phyloP scores from a whole-genome alignment of 2,888 invertebrate genomes.

The Scaptomyza caliginosa region DNA sequence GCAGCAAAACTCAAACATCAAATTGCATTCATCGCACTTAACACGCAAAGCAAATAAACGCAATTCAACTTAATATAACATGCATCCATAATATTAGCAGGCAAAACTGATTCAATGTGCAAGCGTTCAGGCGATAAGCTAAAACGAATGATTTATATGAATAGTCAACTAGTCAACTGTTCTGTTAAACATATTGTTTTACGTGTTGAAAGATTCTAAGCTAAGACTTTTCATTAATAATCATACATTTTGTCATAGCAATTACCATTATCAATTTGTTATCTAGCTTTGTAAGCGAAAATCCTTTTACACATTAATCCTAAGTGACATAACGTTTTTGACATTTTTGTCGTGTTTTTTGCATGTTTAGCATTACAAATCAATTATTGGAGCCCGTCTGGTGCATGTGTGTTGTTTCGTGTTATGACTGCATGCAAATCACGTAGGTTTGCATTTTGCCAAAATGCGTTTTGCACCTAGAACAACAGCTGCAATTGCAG shows the following conservation, averaged over 20 bases:
- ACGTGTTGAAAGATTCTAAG: too few species aligned
- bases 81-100: conserved; percentile 21
- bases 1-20: conserved; percentile 53
- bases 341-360: conserved; percentile 41
- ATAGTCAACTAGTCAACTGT: not conserved
- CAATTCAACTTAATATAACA: conserved; percentile 23
- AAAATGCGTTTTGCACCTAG: conserved; percentile 77
- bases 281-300: not conserved
- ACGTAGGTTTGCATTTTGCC: conserved; percentile 76
- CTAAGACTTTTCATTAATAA: too few species aligned
- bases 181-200: not conserved
- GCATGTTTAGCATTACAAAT: conserved; percentile 76
- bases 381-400: conserved; percentile 67
- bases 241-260: too few species aligned
- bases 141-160: not conserved
- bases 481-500: conserved; percentile 39
- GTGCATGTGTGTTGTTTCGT: conserved; percentile 15
- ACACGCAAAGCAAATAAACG: conserved; percentile 69
- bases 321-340: conserved; percentile 26
- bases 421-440: conserved; percentile 70
- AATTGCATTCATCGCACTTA: conserved; percentile 73
- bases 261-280: not conserved
- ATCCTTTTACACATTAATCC: not conserved
- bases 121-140: conserved; percentile 50
- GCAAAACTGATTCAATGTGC: conserved; percentile 29